Evolutionary conservation across 1,140 invertebrate genomes (phyloP).

Genomic region (Platorchestia sp.): DNA sequence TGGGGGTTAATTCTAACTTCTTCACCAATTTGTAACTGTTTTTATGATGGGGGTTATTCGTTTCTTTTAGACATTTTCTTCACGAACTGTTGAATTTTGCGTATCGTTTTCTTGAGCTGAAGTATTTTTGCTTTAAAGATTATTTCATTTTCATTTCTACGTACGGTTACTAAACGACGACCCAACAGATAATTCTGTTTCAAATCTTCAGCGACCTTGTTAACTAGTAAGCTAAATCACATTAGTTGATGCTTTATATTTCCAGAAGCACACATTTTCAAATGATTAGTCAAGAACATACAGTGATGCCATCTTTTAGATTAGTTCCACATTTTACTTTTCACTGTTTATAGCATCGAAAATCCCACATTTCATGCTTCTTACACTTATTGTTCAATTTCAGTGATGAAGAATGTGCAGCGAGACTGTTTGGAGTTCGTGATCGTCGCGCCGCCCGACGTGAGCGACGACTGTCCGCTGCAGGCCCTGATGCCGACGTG

Average conservation of each 20-base stretch:
- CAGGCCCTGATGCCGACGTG: conserved; percentile 51
- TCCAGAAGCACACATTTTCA: not conserved
- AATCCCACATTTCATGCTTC: not conserved
- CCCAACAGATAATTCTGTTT: not conserved
- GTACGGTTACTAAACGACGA: not conserved
- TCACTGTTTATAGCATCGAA: not conserved
- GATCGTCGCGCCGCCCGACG: conserved; percentile 51
- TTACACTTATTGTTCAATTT: not conserved
- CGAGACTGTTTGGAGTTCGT: conserved; percentile 40
- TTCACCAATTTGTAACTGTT: not conserved
- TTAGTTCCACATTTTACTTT: not conserved
- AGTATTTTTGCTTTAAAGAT: not conserved
- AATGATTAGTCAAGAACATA: not conserved
- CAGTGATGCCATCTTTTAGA: not conserved
- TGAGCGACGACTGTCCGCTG: conserved; percentile 55
- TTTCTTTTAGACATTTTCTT: not conserved
- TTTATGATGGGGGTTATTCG: not conserved
- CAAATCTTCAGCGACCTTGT: not conserved
- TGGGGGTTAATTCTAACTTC: not conserved
- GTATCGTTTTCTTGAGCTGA: not conserved
- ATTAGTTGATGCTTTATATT: not conserved
- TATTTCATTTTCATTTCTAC: not conserved
- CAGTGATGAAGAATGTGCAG: conserved; percentile 47
- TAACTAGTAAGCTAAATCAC: not conserved
- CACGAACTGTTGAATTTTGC: not conserved